Evolutionary conservation across 2,113 vertebrate genomes (phyloP).

Genomic region (Hippopotamus amphibius): DNA sequence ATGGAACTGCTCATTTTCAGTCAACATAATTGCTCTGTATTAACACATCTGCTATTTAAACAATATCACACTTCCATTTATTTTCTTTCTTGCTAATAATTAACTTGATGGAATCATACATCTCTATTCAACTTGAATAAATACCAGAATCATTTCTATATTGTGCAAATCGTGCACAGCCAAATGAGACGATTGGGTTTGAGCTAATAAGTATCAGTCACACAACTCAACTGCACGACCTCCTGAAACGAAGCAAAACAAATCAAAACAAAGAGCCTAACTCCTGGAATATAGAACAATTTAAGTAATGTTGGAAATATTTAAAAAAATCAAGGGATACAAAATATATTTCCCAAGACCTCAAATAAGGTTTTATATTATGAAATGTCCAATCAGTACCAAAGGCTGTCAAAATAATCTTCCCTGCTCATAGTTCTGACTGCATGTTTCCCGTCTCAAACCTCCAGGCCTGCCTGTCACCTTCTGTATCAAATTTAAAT

Average conservation of each 20-base stretch:
- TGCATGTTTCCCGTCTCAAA: neutral
- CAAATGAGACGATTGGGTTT: slow-evolving; percentile 44
- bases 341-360: slow-evolving; percentile 17
- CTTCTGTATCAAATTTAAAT: slow-evolving; percentile 65
- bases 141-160: slow-evolving; percentile 50
- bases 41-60: slow-evolving; percentile 83
- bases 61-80: slow-evolving; percentile 71
- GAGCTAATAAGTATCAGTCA: neutral
- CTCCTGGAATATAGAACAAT: neutral
- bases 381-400: neutral
- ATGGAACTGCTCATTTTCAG: slow-evolving; percentile 83
- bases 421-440: neutral
- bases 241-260: slow-evolving; percentile 32
- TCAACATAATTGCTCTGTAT: slow-evolving; percentile 85
- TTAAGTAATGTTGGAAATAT: neutral
- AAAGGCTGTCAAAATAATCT: slow-evolving; percentile 63
- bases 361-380: slow-evolving; percentile 16
- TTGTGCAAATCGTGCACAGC: slow-evolving; percentile 63
- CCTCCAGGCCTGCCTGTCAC: neutral
- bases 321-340: neutral
- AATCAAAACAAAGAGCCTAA: neutral
- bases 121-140: slow-evolving; percentile 72
- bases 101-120: slow-evolving; percentile 68
- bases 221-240: neutral
- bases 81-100: slow-evolving; percentile 73